A percentile compares a stretch with the other conserved stretches of the same genome.
These are phyloP conservation scores for Monochamus saltuarius DNA, from an alignment of 1,140 invertebrate genomes.

Conservation along the genomic window DNA sequence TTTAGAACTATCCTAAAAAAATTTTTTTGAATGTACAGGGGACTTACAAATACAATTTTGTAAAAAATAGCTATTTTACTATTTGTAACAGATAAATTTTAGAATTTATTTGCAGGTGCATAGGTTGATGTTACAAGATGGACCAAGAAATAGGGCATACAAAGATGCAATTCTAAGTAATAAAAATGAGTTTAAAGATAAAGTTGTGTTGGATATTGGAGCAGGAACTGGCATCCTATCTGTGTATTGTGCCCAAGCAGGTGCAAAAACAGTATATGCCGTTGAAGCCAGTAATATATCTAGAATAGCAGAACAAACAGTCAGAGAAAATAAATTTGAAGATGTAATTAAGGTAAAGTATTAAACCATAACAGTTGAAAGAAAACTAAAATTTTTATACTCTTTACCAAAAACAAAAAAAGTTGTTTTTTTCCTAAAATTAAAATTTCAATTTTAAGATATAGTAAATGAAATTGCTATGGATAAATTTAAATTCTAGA, in stretches of 20 bases:
- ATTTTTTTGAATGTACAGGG: no score
- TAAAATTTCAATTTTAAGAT: no score
- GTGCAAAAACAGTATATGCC: constrained; percentile 89
- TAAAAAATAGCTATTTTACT: no score
- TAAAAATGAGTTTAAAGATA: constrained; percentile 63
- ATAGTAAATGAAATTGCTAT: no score
- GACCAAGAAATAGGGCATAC: constrained; percentile 79
- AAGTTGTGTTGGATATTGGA: constrained; percentile 91
- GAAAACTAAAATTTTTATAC: no score
- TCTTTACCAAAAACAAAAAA: no score
- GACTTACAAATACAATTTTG: no score
- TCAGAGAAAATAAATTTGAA: constrained; percentile 69
- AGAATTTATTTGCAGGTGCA: constrained; percentile 63
- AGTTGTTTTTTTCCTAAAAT: no score
- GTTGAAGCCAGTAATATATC: constrained; percentile 91
- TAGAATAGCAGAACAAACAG: constrained; percentile 81
- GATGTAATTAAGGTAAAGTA: constrained; percentile 59
- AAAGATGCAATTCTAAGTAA: constrained; percentile 81
- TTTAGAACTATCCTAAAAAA: no score
- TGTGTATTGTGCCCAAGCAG: constrained; percentile 93
- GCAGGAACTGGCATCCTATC: constrained; percentile 97
- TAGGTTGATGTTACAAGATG: constrained; percentile 77
- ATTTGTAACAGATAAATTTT: background rate
- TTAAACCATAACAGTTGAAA: no score
- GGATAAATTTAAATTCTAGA: no score